Evolutionary conservation across 2,797 vertebrate species (phyloP), one percentile per base, ranked within the genome.

Genomic region (Chelmon rostratus): DNA sequence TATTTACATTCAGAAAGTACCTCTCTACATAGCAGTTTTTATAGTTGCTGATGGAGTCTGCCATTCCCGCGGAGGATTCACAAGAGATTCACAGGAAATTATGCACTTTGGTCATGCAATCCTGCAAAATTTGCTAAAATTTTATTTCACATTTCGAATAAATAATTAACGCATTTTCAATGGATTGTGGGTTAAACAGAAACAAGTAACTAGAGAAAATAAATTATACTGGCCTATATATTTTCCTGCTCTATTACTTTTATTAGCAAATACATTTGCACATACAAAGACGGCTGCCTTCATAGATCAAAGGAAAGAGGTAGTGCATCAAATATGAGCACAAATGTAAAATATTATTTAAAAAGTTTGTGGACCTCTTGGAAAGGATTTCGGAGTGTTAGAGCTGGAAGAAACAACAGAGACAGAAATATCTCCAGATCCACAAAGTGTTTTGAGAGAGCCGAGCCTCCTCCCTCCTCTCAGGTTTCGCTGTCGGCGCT

Each of bases 401-500:
- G 31, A 69, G 12, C 28, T 2, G 13, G 38, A 12, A 12, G 50
- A 31, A 21, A 13, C 37, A 19, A 11, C 2, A 10, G 21, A 8
- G 10, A 42, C 40, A 42, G 42, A 38, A 38, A 23, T 2, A 33
- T 42, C 38, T 19, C 6, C 54, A 61, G 11, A 40, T 19, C 25
- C 33, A 6, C 1, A 2, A 4, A 57, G 52, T 37, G n/a, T 37
- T 28, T 50, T 49, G 13, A 23, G 21, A 66, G 68, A 16, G 33
- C 68, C 38, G 53, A 84, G 37, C 63, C 76, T 58, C 76, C 78
- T 61, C 66, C 38, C 6, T 19, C 37, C 28, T 76, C 85, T 92
- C 90, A 31, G 84, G 88, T 93, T 92, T 88, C 91, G 73, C 28
- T 63, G 64, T 76, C 5, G 68, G 81, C 13, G 38, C 69, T 68